phyloP scores from a whole-genome alignment of 2,888 invertebrate genomes.

The Cataglyphis cursor region DNA sequence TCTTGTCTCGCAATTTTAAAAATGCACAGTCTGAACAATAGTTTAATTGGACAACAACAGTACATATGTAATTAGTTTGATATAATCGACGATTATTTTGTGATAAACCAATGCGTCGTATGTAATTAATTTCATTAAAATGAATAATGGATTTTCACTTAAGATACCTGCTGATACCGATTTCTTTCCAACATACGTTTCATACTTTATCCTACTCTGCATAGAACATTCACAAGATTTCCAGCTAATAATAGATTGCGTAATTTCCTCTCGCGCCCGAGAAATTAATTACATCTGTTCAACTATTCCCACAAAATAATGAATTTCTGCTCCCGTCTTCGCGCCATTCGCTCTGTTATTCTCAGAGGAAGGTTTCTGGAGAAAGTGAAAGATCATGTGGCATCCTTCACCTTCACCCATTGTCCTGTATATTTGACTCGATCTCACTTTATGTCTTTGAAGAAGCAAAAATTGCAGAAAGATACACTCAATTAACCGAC shows the following conservation, averaged over 20 bases:
- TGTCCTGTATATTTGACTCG: constrained; percentile 75
- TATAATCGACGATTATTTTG: constrained; percentile 21
- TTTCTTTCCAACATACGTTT: constrained; percentile 33
- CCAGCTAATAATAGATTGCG: constrained; percentile 32
- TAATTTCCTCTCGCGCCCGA: constrained; percentile 37
- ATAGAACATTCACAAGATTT: constrained; percentile 23
- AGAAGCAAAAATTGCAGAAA: constrained; percentile 43
- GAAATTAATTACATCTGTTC: constrained; percentile 39
- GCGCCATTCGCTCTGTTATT: not conserved
- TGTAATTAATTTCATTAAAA: constrained; percentile 41
- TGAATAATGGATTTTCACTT: constrained; percentile 18
- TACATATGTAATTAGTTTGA: not conserved
- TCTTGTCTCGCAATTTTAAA: constrained; percentile 16
- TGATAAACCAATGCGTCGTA: constrained; percentile 1
- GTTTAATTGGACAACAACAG: constrained; percentile 26
- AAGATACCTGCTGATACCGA: constrained; percentile 8
- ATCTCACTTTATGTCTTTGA: constrained; percentile 68
- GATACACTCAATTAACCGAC: not conserved
- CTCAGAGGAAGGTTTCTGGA: constrained; percentile 75
- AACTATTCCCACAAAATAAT: not conserved
- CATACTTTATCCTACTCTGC: not conserved
- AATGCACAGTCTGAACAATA: constrained; percentile 16
- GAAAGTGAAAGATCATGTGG: constrained; percentile 79
- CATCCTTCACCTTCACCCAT: constrained; percentile 84
- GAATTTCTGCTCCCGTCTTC: constrained; percentile 7